Evolutionary conservation across 2,888 invertebrate genomes (phyloP), one percentile per base, ranked within the genome.

Genomic region (Yponomeuta cagnagella): DNA sequence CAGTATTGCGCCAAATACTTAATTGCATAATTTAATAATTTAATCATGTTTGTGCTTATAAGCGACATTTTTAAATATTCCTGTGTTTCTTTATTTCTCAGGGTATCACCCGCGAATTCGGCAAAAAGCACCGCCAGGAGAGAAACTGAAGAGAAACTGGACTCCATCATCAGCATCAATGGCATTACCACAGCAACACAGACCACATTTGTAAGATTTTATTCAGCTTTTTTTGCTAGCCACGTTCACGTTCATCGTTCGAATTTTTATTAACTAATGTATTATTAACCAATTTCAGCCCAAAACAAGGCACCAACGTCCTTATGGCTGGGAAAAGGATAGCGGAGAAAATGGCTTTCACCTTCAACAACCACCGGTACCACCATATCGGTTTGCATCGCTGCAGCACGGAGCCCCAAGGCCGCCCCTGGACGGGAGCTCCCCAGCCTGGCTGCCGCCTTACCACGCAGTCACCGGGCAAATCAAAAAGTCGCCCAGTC

Each of bases 251-350:
- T 58, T 58, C 15, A 58, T 9, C 52, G 12, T 58, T 43, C 15
- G 1, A 15, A 15, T 15, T 15, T 58, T 58, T 58, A 15, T 15
- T 58, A 15, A 58, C 52, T 3, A 15, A 58, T 58, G 15, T 58
- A 15, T 12, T 58, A 15, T 3, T 58, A 58, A 43, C 43, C 48
- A 70, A 76, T 93, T 92, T 74, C 88, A 96, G 96, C 95, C 96
- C 52, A 96, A 95, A 92, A 95, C 95, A 63, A 94, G 94, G 77
- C 95, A 96, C 79, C 95, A 95, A 82, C 93, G 96, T 76, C 95
- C 95, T 8, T 95, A 94, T 79, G 95, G 95, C 43, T 95, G 95
- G 95, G 95, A 95, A 77, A 94, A 93, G 76, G 89, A 93, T 75
- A 80, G 79, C 72, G 89, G 89, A 70, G 75, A 80, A 37, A 86